Base-by-base conservation (phyloP, 2,888 invertebrate genomes). In the Prostheceraeus crozeri region DNA sequence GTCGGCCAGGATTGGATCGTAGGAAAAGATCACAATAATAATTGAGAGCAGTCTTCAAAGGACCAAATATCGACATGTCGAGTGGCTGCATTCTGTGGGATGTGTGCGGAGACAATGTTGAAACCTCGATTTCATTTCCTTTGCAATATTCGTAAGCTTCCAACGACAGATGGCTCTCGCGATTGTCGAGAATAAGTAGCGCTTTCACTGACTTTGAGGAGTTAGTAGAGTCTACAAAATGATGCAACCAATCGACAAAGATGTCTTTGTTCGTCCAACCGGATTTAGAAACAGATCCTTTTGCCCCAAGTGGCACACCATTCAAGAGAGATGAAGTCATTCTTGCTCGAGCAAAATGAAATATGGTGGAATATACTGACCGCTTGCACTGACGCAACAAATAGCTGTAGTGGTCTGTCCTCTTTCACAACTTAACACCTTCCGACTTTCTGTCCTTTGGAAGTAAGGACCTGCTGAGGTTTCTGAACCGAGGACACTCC, bases 21-120 rank as follows among this genome's bases (percentile, higher is more conserved):
- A 71, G 65, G 72, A 73, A 75, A 35, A 67, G 64, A 62, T 74
- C 67, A 67, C 68, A 70, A 0, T 68, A 68, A 21, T 63, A 67
- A 56, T 68, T 69, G 35, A 68, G 65, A 21, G 67, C 70, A 6
- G 66, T 61, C 57, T 74, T 73, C 52, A 73, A 70, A 2, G 70
- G 66, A 14, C 64, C 65, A 65, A 64, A 69, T 19, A 76, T 69
- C 31, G 69, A 64, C 8, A 69, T 21, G 35, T 65, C 63, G 1
- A 65, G 53, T 27, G 62, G 63, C 46, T 62, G 63, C 16, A 63
- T 52, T 16, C 30, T 27, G 57, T 63, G 59, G 14, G 54, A 54
- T 6, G 59, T 63, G 33, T 63, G 63, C 10, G 64, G 62, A 19
- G 65, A 64, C 3, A 65, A 25, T n/a, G 62, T 65, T 30, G 61